These are phyloP conservation scores for Silurus lanzhouensis DNA, from an alignment of 2,797 vertebrate genomes.

Conservation along the genomic window DNA sequence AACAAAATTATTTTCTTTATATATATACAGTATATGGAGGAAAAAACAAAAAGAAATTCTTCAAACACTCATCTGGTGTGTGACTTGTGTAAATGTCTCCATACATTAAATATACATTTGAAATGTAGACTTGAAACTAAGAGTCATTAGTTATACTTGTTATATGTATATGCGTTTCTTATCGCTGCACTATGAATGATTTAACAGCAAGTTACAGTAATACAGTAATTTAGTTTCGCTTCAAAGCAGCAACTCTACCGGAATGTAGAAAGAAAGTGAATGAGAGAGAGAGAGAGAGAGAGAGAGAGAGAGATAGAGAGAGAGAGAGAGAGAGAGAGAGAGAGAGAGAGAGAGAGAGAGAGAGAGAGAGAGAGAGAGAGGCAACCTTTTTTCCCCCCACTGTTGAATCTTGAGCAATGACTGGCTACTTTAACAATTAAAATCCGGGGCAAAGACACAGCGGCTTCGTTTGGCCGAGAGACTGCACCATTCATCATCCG, in stretches of 20 bases:
- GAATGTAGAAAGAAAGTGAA: slow-evolving; percentile 67
- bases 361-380: slow-evolving; percentile 47
- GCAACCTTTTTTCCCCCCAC: slow-evolving; percentile 75
- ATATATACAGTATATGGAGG: too few relatives aligned
- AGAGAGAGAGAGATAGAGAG: slow-evolving; percentile 52
- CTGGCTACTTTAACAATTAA: slow-evolving; percentile 99
- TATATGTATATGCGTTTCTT: slow-evolving; percentile 76
- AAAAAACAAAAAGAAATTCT: slow-evolving; percentile 31
- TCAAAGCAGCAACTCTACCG: slow-evolving; percentile 84
- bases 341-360: slow-evolving; percentile 38
- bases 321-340: slow-evolving; percentile 38
- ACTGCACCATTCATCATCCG: slow-evolving; percentile 99
- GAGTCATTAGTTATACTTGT: slow-evolving; percentile 89
- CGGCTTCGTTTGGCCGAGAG: slow-evolving; percentile 93
- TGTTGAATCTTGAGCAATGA: slow-evolving; percentile 99
- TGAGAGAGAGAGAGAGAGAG: slow-evolving; percentile 51
- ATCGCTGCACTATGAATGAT: slow-evolving; percentile 92
- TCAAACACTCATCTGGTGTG: slow-evolving; percentile 65
- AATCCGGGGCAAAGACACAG: slow-evolving; percentile 99
- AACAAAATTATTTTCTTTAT: too few relatives aligned
- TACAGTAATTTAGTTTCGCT: slow-evolving; percentile 83
- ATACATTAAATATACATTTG: slow-evolving; percentile 92
- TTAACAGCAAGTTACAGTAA: slow-evolving; percentile 90
- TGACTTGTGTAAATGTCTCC: slow-evolving; percentile 77
- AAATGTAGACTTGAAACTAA: slow-evolving; percentile 53